These are phyloP conservation scores for Calliphora vicina DNA, from an alignment of 1,140 invertebrate species.

Conservation along the genomic window DNA sequence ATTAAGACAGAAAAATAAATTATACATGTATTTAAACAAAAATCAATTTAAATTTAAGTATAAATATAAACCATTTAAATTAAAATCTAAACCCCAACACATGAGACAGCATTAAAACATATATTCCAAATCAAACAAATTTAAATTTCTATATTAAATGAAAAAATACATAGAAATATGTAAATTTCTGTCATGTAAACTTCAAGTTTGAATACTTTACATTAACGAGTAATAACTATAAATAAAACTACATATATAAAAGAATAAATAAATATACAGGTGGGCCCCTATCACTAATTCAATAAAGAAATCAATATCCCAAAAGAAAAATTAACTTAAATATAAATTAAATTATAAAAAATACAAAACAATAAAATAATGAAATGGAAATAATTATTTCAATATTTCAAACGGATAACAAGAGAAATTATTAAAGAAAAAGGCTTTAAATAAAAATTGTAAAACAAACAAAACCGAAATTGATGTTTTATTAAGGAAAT, in stretches of 20 bases:
- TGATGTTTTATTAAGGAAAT: not conserved
- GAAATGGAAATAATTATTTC: not conserved
- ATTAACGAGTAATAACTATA: too few species aligned
- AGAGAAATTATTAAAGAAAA: constrained; percentile 42
- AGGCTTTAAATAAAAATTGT: constrained; percentile 42
- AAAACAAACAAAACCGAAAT: not conserved
- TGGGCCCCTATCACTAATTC: not conserved
- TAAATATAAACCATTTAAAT: not conserved
- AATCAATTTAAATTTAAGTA: not conserved
- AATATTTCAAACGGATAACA: not conserved
- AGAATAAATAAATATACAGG: not conserved
- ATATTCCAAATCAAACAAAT: not conserved
- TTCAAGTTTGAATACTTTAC: too few species aligned
- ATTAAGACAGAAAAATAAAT: not conserved
- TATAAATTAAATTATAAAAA: not conserved
- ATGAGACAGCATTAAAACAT: too few species aligned
- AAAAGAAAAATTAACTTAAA: not conserved
- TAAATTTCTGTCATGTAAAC: too few species aligned
- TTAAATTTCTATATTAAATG: not conserved
- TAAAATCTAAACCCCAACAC: not conserved
- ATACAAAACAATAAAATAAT: not conserved
- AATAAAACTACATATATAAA: too few species aligned
- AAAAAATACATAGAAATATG: not conserved
- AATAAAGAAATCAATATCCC: not conserved
- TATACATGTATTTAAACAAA: not conserved